Evolutionary conservation across 2,113 vertebrate species (phyloP), one percentile per base, ranked within the genome.

Genomic region (Trochalopteron elliotii): DNA sequence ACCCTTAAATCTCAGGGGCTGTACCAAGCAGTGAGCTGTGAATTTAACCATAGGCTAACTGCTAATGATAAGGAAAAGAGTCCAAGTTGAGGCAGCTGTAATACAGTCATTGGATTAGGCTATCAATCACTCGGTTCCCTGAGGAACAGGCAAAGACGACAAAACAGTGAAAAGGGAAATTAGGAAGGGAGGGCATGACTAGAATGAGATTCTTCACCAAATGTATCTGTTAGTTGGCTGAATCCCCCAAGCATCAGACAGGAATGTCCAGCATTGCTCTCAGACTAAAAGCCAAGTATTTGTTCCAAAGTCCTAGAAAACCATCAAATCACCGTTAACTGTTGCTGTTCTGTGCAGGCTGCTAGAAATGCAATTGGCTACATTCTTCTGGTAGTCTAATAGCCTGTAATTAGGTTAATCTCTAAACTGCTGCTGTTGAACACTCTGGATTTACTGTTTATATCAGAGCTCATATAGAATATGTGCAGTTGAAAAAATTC

Each of bases 1-100:
- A 97, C 97, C 98, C 98, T 98, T 98, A 99, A 99, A 98, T 99
- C 99, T 99, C 98, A 98, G 98, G 98, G 98, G 98, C 97, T 97
- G 97, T 96, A 98, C 98, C 97, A 98, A 98, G 98, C 98, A 98
- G 97, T 97, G 98, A 98, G 98, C 98, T 98, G 98, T 98, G 98
- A 99, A 98, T 98, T 98, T 98, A 98, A 98, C 98, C 98, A 98
- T 98, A 98, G 98, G 98, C 98, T 98, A 98, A 98, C 98, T 98
- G 98, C 98, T 99, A 98, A 99, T 99, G 98, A 99, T 98, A 98
- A 98, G 98, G 98, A 98, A 98, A 98, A 98, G 98, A 98, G 97
- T 97, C 97, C 97, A 98, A 97, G 97, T 98, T 97, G 98, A 98
- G 98, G 98, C 97, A 96, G 97, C 97, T 98, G 97, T 98, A 98